Evolutionary conservation across 1,140 invertebrate genomes (phyloP).

Genomic region (Sarcophaga peregrina): DNA sequence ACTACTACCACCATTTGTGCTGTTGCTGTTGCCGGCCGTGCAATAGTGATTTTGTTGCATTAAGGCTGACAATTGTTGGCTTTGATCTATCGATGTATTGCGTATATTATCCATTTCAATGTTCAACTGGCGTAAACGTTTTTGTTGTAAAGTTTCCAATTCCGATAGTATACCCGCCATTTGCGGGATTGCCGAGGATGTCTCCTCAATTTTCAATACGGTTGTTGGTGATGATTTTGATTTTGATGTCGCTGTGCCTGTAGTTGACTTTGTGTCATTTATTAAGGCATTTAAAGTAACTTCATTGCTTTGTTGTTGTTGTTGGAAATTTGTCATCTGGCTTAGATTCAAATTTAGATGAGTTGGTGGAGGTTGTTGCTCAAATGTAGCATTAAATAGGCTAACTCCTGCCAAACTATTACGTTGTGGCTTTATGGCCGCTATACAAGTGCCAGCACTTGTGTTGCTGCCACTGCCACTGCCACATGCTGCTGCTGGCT

Average conservation of each 20-base stretch:
- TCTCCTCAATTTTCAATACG: constrained; percentile 64
- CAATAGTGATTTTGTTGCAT: constrained; percentile 40
- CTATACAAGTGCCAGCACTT: background rate
- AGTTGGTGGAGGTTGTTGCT: constrained; percentile 46
- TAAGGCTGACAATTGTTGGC: constrained; percentile 42
- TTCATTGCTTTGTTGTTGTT: constrained; percentile 45
- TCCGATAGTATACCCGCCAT: constrained; percentile 26
- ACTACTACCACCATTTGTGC: background rate
- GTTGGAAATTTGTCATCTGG: constrained; percentile 61
- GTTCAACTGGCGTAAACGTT: constrained; percentile 62
- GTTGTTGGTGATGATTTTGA: constrained; percentile 41
- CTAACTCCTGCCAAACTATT: constrained; percentile 57
- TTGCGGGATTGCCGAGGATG: constrained; percentile 32
- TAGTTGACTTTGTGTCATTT: constrained; percentile 30
- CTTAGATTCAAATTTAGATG: constrained; percentile 53
- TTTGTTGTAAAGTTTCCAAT: constrained; percentile 49
- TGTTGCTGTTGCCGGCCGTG: background rate
- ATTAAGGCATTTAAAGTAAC: constrained; percentile 36
- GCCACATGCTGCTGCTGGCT: background rate
- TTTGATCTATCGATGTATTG: constrained; percentile 41
- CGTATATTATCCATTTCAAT: constrained; percentile 55
- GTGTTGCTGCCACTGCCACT: constrained; percentile 35
- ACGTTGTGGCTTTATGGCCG: constrained; percentile 45
- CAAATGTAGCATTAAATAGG: constrained; percentile 26
- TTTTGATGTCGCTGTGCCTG: background rate